These are phyloP conservation scores for Junonia oenone DNA, from an alignment of 2,888 invertebrate species.

Conservation along the genomic window DNA sequence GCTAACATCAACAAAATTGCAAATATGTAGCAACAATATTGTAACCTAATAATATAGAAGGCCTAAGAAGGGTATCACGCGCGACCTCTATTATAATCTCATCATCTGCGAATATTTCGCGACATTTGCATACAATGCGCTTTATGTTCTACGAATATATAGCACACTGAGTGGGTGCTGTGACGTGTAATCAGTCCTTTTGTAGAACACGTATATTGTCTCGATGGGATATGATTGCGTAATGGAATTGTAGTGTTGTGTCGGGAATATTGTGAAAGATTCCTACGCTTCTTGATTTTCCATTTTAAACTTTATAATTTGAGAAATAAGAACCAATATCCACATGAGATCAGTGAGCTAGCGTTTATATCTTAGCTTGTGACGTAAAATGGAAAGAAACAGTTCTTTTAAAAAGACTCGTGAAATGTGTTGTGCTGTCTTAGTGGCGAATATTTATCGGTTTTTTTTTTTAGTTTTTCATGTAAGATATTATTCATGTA, in stretches of 20 bases:
- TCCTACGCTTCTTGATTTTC: not conserved
- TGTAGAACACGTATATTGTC: constrained; percentile 16
- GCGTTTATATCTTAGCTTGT: not conserved
- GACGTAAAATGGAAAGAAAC: not conserved
- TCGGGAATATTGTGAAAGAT: constrained; percentile 4
- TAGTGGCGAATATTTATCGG: not conserved
- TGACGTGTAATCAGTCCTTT: constrained; percentile 36
- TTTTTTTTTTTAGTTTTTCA: not conserved
- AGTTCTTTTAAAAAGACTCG: not conserved
- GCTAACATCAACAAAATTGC: no score
- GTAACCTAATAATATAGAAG: no score
- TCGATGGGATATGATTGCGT: constrained; percentile 19
- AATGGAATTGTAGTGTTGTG: constrained; percentile 14
- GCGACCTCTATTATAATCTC: not conserved
- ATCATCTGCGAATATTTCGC: constrained; percentile 41
- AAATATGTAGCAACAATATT: no score
- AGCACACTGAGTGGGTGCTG: constrained; percentile 39
- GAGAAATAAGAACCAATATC: not conserved
- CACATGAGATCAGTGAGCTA: not conserved
- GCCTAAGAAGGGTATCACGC: no score
- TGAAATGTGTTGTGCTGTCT: not conserved
- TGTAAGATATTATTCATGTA: no score
- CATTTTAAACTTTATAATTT: not conserved
- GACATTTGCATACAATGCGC: constrained; percentile 61
- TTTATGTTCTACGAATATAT: constrained; percentile 41